These are phyloP conservation scores for Amblyjoppa fuscipennis DNA, from an alignment of 2,888 invertebrate species.

Conservation along the genomic window DNA sequence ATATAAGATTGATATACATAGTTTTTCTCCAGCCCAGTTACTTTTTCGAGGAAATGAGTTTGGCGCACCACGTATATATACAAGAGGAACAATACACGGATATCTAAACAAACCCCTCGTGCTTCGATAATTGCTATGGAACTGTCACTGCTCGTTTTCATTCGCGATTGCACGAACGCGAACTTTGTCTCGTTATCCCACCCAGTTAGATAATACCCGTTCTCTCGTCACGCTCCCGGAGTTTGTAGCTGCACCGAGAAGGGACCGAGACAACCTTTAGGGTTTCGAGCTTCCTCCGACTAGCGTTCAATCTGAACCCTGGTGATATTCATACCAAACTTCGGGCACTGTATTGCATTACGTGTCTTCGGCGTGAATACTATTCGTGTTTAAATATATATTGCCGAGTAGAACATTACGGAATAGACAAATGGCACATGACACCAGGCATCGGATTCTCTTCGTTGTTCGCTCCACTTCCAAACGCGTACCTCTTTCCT, in stretches of 20 bases:
- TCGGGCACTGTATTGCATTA: background rate
- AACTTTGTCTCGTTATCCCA: constrained; percentile 29
- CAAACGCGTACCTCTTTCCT: background rate
- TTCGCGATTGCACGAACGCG: constrained; percentile 1
- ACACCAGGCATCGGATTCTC: constrained; percentile 14
- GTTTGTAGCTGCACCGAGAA: constrained; percentile 16
- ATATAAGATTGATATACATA: too few species aligned
- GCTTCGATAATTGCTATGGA: constrained; percentile 31
- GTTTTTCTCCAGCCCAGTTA: too few species aligned
- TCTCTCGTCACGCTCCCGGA: constrained; percentile 18
- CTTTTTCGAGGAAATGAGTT: too few species aligned
- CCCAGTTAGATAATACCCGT: constrained; percentile 16
- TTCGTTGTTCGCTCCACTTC: constrained; percentile 1
- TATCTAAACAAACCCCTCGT: background rate
- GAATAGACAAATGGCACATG: constrained; percentile 14
- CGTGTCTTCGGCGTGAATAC: background rate
- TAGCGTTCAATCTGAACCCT: background rate
- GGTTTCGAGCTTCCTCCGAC: background rate
- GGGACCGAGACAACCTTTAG: background rate
- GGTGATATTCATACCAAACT: background rate
- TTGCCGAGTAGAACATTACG: background rate
- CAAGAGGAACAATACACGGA: background rate
- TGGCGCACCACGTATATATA: background rate
- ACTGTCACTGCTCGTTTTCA: constrained; percentile 10
- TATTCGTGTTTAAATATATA: background rate